phyloP scores from a whole-genome alignment of 2,113 vertebrate species.

The Potamarius usumacintae region DNA sequence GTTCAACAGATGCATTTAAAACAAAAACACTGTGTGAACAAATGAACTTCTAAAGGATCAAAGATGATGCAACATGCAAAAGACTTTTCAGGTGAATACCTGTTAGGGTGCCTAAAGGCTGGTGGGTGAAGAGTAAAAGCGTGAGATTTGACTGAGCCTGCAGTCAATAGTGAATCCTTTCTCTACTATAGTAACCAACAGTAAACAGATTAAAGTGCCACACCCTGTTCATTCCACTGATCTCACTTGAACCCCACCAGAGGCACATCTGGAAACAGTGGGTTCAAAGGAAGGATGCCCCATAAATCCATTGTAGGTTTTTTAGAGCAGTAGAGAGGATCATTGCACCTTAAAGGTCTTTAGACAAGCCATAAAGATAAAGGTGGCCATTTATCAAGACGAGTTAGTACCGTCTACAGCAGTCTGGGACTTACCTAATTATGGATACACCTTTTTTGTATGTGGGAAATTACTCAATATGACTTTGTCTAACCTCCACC shows the following conservation, averaged over 20 bases:
- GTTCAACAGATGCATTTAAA: not conserved
- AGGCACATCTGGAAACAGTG: constrained; percentile 77
- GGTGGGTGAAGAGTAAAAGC: constrained; percentile 2
- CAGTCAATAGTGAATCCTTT: constrained; percentile 19
- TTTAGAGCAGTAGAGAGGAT: constrained; percentile 56
- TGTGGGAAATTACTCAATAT: constrained; percentile 2
- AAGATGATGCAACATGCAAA: constrained; percentile 24
- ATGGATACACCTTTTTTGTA: constrained; percentile 38
- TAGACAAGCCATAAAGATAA: constrained; percentile 70
- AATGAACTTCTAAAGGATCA: constrained; percentile 19
- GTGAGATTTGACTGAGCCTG: not conserved
- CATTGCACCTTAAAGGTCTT: constrained; percentile 59
- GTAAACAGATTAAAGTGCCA: constrained; percentile 37
- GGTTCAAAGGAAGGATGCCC: constrained; percentile 57
- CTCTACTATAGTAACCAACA: not conserved
- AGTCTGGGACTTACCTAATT: constrained; percentile 46
- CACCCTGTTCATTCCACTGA: constrained; percentile 42
- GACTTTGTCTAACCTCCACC: not conserved
- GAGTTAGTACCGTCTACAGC: constrained; percentile 54
- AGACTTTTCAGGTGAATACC: not conserved
- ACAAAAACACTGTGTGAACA: not conserved
- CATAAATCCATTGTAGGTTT: constrained; percentile 69
- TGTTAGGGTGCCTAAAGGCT: not conserved
- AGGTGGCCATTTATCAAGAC: constrained; percentile 66
- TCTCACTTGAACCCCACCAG: constrained; percentile 40